Evolutionary conservation across 2,113 vertebrate genomes (phyloP).

Genomic region (Macrotis lagotis): DNA sequence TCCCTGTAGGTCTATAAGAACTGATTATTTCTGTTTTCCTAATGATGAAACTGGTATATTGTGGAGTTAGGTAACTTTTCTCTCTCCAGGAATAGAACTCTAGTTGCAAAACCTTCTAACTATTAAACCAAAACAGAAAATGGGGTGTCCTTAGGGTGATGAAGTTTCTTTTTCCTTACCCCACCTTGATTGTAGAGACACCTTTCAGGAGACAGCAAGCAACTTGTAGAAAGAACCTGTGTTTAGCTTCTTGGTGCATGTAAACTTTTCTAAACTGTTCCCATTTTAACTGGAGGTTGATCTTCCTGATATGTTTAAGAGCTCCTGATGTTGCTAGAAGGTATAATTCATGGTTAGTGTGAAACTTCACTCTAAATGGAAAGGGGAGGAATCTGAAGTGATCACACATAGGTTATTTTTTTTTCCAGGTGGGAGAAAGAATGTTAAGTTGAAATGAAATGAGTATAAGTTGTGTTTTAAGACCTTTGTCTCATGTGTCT

Average conservation of each 20-base stretch:
- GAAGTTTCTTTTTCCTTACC: background rate
- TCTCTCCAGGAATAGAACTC: background rate
- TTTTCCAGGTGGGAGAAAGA: rapidly evolving
- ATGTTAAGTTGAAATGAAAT: background rate
- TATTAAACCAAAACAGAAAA: rapidly evolving
- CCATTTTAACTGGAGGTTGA: background rate
- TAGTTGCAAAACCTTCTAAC: background rate
- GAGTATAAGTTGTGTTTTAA: background rate
- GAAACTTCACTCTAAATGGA: constrained; percentile 20
- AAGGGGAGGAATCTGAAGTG: background rate
- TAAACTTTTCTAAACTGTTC: background rate
- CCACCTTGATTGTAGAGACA: background rate
- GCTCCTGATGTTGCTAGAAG: constrained; percentile 16
- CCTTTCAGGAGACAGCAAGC: background rate
- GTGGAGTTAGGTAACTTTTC: background rate
- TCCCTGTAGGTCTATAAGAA: background rate
- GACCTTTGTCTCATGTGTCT: no score
- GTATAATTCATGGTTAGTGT: constrained; percentile 37
- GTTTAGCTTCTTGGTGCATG: constrained; percentile 5
- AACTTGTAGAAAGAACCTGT: background rate
- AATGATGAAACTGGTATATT: constrained; percentile 16
- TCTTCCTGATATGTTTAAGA: background rate
- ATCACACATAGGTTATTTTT: background rate
- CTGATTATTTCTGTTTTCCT: background rate
- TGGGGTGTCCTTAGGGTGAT: background rate